phyloP scores from a whole-genome alignment of 2,113 vertebrate species.

The Nanorana parkeri region DNA sequence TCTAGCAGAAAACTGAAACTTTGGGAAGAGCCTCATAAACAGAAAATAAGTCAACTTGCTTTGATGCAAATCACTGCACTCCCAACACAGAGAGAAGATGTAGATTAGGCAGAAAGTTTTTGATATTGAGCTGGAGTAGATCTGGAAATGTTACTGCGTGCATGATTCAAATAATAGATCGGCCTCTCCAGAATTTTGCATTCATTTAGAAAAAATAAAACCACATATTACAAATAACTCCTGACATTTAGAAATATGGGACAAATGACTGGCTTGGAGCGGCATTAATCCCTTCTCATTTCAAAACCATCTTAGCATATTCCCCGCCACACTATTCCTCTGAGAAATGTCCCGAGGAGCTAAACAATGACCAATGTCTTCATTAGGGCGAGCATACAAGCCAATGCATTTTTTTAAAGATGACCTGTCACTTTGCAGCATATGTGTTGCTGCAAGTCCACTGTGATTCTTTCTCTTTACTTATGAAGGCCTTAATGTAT shows the following conservation, averaged over 20 bases:
- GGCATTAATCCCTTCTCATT: conserved; percentile 28
- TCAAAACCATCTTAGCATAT: conserved; percentile 25
- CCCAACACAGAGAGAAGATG: too few species aligned
- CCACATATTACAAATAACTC: conserved; percentile 31
- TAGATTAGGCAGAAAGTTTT: too few species aligned
- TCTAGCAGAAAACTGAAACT: too few species aligned
- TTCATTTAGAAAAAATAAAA: conserved; percentile 25
- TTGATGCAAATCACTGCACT: neutral
- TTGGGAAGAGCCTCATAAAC: neutral
- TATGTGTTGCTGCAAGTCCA: neutral
- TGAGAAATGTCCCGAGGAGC: neutral
- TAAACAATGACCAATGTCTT: neutral
- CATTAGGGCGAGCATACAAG: too few species aligned
- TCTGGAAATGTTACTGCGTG: neutral
- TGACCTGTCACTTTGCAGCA: neutral
- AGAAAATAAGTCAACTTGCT: conserved; percentile 18
- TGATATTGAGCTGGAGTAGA: neutral
- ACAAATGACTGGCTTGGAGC: neutral
- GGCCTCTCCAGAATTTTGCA: neutral
- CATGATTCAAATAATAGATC: conserved; percentile 32
- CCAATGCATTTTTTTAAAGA: neutral
- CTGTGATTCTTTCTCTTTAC: neutral
- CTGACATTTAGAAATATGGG: conserved; percentile 38
- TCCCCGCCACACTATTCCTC: conserved; percentile 34
- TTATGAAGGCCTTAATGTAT: neutral